Percentiles rank a stretch among this genome's conserved stretches.
phyloP scores from a whole-genome alignment of 1,140 invertebrate genomes.

The Cydia pomonella region DNA sequence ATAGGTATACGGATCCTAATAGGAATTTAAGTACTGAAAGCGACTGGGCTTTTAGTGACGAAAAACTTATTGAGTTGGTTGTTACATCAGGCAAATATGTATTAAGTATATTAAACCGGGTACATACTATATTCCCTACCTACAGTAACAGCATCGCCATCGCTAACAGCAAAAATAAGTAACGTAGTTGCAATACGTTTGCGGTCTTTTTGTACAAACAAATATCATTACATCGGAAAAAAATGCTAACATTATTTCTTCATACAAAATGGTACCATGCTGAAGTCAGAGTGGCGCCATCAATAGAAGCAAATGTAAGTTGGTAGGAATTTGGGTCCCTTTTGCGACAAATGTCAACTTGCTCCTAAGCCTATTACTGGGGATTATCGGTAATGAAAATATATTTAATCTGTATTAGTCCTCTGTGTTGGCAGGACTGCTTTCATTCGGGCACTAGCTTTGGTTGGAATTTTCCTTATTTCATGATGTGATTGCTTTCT shows the following conservation, averaged over 20 bases:
- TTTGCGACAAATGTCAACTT: slow-evolving; percentile 33
- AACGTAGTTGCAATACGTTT: neutral
- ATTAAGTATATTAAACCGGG: no score
- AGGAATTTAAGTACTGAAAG: no score
- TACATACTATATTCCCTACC: no score
- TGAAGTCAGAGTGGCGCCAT: neutral
- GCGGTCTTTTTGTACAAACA: slow-evolving; percentile 3
- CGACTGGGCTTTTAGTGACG: no score
- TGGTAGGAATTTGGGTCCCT: slow-evolving; percentile 13
- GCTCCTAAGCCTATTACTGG: slow-evolving; percentile 28
- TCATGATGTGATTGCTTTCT: slow-evolving; percentile 32
- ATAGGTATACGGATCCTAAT: no score
- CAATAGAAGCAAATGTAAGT: neutral
- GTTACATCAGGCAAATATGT: no score
- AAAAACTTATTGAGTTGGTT: no score
- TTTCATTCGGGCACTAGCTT: slow-evolving; percentile 27
- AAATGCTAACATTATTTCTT: neutral
- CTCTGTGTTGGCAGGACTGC: slow-evolving; percentile 27
- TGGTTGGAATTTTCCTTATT: slow-evolving; percentile 29
- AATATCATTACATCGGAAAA: neutral
- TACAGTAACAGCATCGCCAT: neutral
- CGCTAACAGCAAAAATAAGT: neutral
- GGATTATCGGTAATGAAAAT: slow-evolving; percentile 33
- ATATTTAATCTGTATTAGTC: slow-evolving; percentile 33
- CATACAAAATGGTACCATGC: neutral